These are phyloP conservation scores for Thaumatotibia leucotreta DNA, from an alignment of 1,140 invertebrate species.

Conservation along the genomic window DNA sequence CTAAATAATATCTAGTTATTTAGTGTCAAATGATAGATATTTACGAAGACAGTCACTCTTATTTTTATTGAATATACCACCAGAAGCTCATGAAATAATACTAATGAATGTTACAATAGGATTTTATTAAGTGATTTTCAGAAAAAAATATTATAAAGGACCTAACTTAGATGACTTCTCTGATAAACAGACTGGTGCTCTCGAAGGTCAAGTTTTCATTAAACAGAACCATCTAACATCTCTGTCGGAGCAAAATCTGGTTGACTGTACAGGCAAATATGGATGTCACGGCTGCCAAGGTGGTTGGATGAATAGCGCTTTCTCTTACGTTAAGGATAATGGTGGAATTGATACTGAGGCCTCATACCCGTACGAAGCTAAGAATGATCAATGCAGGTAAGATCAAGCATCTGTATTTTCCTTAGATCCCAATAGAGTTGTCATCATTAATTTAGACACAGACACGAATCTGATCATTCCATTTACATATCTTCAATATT, in stretches of 20 bases:
- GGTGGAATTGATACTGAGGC: constrained; percentile 91
- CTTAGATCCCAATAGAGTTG: too few relatives aligned
- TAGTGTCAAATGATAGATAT: too few relatives aligned
- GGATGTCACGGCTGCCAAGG: constrained; percentile 97
- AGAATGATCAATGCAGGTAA: constrained; percentile 79
- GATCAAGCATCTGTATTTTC: background rate
- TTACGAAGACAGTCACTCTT: too few relatives aligned
- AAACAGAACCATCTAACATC: constrained; percentile 87
- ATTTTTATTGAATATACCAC: too few relatives aligned
- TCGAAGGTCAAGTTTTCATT: constrained; percentile 95
- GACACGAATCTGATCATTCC: too few relatives aligned
- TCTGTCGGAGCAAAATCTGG: constrained; percentile 95
- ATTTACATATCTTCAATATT: too few relatives aligned
- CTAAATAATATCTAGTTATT: too few relatives aligned
- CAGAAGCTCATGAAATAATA: too few relatives aligned
- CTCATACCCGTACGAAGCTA: constrained; percentile 88
- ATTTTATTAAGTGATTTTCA: too few relatives aligned
- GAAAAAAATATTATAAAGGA: too few relatives aligned
- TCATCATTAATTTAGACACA: too few relatives aligned
- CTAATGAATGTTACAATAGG: too few relatives aligned
- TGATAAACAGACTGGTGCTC: constrained; percentile 91
- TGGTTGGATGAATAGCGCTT: constrained; percentile 92
- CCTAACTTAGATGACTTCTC: constrained; percentile 82
- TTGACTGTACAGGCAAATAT: constrained; percentile 91
- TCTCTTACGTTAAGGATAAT: constrained; percentile 92